A percentile compares a stretch with the other conserved stretches of the same genome.
Evolutionary conservation across 2,888 invertebrate genomes (phyloP).

Genomic region (Lasioglossum pauxillum): DNA sequence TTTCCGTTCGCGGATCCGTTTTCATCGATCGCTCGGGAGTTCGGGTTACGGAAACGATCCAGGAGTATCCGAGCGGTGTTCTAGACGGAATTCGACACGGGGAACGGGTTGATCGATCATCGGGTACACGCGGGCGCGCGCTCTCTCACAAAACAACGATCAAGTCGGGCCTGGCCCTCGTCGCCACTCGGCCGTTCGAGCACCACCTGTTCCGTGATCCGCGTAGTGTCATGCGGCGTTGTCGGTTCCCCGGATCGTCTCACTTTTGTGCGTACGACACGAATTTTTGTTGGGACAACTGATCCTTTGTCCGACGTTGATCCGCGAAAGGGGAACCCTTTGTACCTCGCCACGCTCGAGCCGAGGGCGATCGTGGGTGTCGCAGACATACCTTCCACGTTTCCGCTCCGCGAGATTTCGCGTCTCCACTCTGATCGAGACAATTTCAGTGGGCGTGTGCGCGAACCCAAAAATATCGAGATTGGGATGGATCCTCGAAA

Average conservation of each 20-base stretch:
- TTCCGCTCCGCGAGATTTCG: neutral
- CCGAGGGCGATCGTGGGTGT: slow-evolving; percentile 48
- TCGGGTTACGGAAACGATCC: slow-evolving; percentile 61
- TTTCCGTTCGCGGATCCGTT: slow-evolving; percentile 36
- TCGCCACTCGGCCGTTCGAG: slow-evolving; percentile 39
- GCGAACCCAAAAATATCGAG: neutral
- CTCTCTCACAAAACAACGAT: slow-evolving; percentile 30
- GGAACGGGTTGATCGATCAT: slow-evolving; percentile 62
- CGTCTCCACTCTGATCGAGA: neutral
- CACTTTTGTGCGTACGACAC: slow-evolving; percentile 47
- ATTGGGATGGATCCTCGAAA: neutral
- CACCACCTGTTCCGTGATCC: slow-evolving; percentile 64
- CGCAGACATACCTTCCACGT: slow-evolving; percentile 31
- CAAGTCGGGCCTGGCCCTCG: slow-evolving; percentile 17
- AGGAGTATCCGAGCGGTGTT: slow-evolving; percentile 39
- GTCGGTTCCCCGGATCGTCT: slow-evolving; percentile 44
- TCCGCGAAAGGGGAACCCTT: slow-evolving; percentile 59
- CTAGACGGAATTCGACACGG: slow-evolving; percentile 56
- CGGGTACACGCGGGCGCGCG: slow-evolving; percentile 17
- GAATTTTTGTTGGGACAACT: slow-evolving; percentile 68
- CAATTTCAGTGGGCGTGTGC: neutral
- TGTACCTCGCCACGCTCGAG: slow-evolving; percentile 45
- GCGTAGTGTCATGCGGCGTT: slow-evolving; percentile 32
- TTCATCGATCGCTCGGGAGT: slow-evolving; percentile 52
- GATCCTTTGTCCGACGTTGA: slow-evolving; percentile 64